Conservation (phyloP, 2,888 invertebrate species). For the Tuta absoluta region DNA sequence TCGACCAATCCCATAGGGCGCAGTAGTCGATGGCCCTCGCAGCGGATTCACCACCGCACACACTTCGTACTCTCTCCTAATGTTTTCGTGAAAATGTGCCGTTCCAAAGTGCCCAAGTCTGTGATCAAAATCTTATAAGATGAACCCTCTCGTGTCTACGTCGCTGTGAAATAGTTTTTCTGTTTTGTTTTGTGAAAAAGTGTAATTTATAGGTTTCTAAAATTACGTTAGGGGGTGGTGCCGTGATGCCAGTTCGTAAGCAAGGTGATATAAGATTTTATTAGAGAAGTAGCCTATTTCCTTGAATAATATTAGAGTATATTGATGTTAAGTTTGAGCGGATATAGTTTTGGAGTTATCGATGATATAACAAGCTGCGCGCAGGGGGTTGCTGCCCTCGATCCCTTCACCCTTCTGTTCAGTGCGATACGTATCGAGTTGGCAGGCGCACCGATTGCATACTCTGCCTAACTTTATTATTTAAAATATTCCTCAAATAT, state of each 20-base stretch:
- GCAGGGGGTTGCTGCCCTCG: constrained; percentile 46
- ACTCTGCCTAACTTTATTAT: not conserved
- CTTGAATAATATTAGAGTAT: constrained; percentile 39
- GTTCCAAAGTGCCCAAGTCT: constrained; percentile 59
- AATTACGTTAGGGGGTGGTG: constrained; percentile 77
- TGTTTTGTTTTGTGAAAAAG: constrained; percentile 60
- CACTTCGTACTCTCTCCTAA: constrained; percentile 62
- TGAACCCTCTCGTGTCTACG: constrained; percentile 53
- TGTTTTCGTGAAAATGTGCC: constrained; percentile 73
- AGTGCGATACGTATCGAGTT: constrained; percentile 57
- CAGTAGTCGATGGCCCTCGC: constrained; percentile 74
- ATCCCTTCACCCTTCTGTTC: constrained; percentile 54
- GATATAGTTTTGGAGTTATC: constrained; percentile 36
- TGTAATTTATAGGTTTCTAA: constrained; percentile 61
- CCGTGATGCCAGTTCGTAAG: constrained; percentile 88
- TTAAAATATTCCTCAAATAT: not conserved
- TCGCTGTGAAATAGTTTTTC: constrained; percentile 62
- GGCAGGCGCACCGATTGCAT: constrained; percentile 38
- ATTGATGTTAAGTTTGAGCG: constrained; percentile 29
- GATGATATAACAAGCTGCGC: constrained; percentile 42
- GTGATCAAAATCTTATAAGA: constrained; percentile 69
- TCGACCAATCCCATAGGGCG: constrained; percentile 83
- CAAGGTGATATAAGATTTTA: constrained; percentile 84
- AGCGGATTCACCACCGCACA: constrained; percentile 68
- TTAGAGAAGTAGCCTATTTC: constrained; percentile 34